These are phyloP conservation scores for Emberiza fucata DNA, from an alignment of 2,113 vertebrate species.

Conservation along the genomic window DNA sequence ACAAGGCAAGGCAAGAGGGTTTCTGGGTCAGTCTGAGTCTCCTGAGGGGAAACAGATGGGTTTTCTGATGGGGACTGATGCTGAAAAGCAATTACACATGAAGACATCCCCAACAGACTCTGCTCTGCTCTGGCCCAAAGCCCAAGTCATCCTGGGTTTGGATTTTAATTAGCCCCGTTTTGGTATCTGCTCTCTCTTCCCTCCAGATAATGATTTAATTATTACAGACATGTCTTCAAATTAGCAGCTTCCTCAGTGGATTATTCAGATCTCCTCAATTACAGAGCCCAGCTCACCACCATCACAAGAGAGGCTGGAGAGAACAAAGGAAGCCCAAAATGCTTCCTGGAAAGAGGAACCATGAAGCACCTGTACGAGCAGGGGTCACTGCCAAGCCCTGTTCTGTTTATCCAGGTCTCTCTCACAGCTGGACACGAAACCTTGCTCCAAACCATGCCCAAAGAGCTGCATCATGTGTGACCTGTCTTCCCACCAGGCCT, in stretches of 20 bases:
- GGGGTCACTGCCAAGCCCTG: background rate
- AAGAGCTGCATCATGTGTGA: background rate
- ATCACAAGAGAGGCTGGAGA: background rate
- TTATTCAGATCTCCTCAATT: slow-evolving; percentile 34
- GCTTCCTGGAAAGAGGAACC: background rate
- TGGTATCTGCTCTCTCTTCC: slow-evolving; percentile 41
- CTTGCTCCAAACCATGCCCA: background rate
- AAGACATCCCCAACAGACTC: slow-evolving; percentile 35
- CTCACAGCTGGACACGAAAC: background rate
- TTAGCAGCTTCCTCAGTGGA: slow-evolving; percentile 48
- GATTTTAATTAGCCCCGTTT: slow-evolving; percentile 50
- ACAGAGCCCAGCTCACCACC: background rate
- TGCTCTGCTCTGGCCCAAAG: slow-evolving; percentile 31
- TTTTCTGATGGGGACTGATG: slow-evolving; percentile 39
- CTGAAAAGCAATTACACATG: slow-evolving; percentile 64
- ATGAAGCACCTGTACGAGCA: background rate
- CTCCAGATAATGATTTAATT: slow-evolving; percentile 63
- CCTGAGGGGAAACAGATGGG: background rate
- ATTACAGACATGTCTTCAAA: slow-evolving; percentile 45
- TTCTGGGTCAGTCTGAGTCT: background rate
- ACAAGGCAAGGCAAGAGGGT: background rate
- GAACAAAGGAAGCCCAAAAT: background rate
- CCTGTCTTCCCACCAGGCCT: background rate
- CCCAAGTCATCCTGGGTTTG: slow-evolving; percentile 15
- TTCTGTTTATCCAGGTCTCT: background rate